A percentile compares a stretch with the other conserved stretches of the same genome.
phyloP scores from a whole-genome alignment of 2,797 vertebrate genomes.

The Lacerta viridis region DNA sequence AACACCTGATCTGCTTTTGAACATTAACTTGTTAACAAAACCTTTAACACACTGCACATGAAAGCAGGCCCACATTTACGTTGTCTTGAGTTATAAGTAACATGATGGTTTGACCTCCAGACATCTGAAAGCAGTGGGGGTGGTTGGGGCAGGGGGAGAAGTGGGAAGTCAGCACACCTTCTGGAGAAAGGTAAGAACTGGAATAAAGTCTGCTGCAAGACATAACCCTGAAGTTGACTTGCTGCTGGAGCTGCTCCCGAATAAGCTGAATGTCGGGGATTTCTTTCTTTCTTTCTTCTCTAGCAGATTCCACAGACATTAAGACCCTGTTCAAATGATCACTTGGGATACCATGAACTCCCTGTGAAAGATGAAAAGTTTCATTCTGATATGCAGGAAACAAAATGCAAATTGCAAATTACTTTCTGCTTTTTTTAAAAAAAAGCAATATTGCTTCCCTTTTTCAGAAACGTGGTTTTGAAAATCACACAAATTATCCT shows the following conservation, averaged over 20 bases:
- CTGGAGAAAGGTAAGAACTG: conserved; percentile 35
- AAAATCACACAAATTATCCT: not conserved
- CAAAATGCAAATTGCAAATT: not conserved
- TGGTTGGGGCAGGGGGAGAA: not conserved
- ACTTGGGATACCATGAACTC: conserved; percentile 77
- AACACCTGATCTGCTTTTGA: not conserved
- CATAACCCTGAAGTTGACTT: conserved; percentile 75
- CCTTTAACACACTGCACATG: not conserved
- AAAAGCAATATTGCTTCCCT: not conserved
- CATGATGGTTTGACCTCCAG: too few species aligned
- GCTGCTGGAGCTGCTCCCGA: conserved; percentile 75
- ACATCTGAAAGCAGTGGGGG: too few species aligned
- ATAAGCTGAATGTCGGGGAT: conserved; percentile 77
- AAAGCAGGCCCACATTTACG: not conserved
- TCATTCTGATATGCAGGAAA: not conserved
- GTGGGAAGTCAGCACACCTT: conserved; percentile 41
- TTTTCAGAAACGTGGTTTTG: not conserved
- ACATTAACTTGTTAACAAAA: not conserved
- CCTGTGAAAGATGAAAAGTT: conserved; percentile 67
- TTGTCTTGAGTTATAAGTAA: not conserved
- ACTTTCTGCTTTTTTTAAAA: not conserved
- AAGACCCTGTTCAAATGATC: conserved; percentile 76
- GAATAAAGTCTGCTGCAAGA: conserved; percentile 58
- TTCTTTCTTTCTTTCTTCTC: conserved; percentile 73
- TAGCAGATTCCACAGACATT: conserved; percentile 65